Percentiles rank a stretch among this genome's conserved stretches.
Conservation (phyloP, 2,797 vertebrate genomes). For the Cottoperca gobio region DNA sequence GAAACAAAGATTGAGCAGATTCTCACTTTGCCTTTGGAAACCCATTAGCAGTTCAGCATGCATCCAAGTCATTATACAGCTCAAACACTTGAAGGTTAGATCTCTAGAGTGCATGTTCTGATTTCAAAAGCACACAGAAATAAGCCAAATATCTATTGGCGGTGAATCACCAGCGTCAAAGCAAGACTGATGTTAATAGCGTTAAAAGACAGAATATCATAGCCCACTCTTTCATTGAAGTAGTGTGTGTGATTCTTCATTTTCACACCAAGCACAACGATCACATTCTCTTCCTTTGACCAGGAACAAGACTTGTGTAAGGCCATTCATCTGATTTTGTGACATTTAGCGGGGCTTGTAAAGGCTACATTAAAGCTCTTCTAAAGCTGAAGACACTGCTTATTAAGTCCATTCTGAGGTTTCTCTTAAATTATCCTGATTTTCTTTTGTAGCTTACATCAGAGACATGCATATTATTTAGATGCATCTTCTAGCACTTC, state of each 20-base stretch:
- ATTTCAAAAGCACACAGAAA: constrained; percentile 54
- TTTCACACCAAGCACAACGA: constrained; percentile 72
- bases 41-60: constrained; percentile 47
- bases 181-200: constrained; percentile 65
- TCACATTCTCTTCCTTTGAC: constrained; percentile 50
- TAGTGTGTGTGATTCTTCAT: constrained; percentile 51
- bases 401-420: background rate
- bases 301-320: constrained; percentile 3
- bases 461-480: constrained; percentile 21
- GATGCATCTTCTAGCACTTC: background rate
- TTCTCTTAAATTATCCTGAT: background rate
- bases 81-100: constrained; percentile 55
- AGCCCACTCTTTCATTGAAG: constrained; percentile 60
- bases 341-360: constrained; percentile 15
- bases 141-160: constrained; percentile 35
- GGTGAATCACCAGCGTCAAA: constrained; percentile 62
- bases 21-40: constrained; percentile 22
- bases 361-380: background rate
- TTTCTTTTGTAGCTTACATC: background rate
- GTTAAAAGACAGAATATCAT: constrained; percentile 52
- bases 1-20: constrained; percentile 2
- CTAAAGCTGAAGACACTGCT: background rate
- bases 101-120: constrained; percentile 34
- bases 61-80: constrained; percentile 38
- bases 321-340: background rate